phyloP scores from a whole-genome alignment of 1,140 invertebrate genomes.

The Zeugodacus cucurbitae region DNA sequence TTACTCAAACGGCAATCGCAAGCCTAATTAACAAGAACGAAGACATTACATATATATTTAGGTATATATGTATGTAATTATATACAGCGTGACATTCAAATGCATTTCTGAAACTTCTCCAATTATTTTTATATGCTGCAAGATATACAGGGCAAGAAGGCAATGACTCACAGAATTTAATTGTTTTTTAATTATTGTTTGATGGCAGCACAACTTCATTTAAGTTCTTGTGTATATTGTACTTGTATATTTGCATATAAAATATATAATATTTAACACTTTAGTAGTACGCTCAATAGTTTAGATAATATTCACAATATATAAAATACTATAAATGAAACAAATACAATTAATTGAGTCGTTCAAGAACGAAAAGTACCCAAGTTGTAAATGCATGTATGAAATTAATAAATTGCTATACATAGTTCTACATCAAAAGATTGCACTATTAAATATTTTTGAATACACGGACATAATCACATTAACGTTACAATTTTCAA shows the following conservation, averaged over 20 bases:
- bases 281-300: constrained; percentile 16
- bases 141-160: too few relatives aligned
- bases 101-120: too few relatives aligned
- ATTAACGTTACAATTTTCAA: neutral
- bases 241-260: constrained; percentile 35
- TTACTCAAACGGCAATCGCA: too few relatives aligned
- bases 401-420: neutral
- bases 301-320: constrained; percentile 35
- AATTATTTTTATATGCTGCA: too few relatives aligned
- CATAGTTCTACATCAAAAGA: neutral
- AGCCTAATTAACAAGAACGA: too few relatives aligned
- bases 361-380: neutral
- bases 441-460: neutral
- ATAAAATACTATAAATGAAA: constrained; percentile 33
- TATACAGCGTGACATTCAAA: too few relatives aligned
- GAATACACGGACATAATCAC: neutral
- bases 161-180: too few relatives aligned
- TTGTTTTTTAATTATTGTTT: too few relatives aligned
- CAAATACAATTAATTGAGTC: constrained; percentile 16
- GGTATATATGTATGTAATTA: too few relatives aligned
- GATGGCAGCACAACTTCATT: too few relatives aligned
- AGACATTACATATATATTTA: too few relatives aligned
- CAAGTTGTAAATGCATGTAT: constrained; percentile 18
- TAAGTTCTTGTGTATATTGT: neutral
- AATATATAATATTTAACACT: constrained; percentile 35